Conservation (phyloP, 2,797 vertebrate genomes). For the Manis javanica region DNA sequence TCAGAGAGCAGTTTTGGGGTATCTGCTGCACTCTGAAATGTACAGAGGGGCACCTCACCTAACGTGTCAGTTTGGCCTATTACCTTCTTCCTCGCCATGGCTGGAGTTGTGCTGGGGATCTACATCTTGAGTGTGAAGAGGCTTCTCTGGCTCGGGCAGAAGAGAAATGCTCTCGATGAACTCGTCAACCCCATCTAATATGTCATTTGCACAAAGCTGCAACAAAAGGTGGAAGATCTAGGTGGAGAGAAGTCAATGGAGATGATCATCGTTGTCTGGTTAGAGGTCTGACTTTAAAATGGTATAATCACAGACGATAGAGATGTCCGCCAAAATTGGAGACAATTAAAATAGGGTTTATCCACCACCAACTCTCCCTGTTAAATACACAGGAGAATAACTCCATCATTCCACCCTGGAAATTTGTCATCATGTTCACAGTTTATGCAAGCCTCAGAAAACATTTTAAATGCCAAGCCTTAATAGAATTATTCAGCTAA, state of each 20-base stretch:
- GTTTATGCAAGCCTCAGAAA: constrained; percentile 21
- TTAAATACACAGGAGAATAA: background rate
- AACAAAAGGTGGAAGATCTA: constrained; percentile 63
- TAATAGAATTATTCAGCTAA: constrained; percentile 25
- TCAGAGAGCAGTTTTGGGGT: background rate
- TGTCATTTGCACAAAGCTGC: constrained; percentile 95
- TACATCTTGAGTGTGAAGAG: constrained; percentile 89
- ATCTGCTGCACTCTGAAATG: background rate
- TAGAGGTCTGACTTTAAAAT: constrained; percentile 48
- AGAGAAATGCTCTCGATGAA: constrained; percentile 94
- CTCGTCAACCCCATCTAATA: constrained; percentile 92
- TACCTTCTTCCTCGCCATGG: constrained; percentile 90
- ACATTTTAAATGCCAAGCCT: constrained; percentile 17
- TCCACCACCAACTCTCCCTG: background rate
- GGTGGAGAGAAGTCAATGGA: background rate
- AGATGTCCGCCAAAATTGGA: background rate
- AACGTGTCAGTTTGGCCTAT: constrained; percentile 30
- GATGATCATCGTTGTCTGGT: background rate
- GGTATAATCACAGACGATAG: background rate
- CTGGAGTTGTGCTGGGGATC: constrained; percentile 89
- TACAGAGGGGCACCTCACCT: background rate
- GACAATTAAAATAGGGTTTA: background rate
- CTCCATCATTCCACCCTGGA: background rate
- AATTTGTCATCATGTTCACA: background rate
- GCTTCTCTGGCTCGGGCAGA: constrained; percentile 92